These are phyloP conservation scores for Melanaphis sacchari DNA, from an alignment of 1,140 invertebrate genomes.

Conservation along the genomic window DNA sequence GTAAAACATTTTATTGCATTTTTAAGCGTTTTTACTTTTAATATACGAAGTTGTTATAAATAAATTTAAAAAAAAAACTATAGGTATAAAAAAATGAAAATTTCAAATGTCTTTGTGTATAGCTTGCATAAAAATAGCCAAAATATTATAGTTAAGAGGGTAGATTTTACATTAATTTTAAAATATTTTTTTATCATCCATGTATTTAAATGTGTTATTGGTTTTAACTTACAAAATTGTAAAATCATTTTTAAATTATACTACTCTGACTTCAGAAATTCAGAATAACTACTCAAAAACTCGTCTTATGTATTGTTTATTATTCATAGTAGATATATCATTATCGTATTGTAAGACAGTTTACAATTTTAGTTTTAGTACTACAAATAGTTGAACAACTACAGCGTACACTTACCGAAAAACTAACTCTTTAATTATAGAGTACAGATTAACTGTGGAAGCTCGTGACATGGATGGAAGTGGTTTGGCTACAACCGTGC, in stretches of 20 bases:
- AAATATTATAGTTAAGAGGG: neutral
- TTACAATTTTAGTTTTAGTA: neutral
- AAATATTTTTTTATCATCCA: neutral
- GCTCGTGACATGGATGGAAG: conserved; percentile 84
- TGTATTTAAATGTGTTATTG: neutral
- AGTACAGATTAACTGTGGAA: conserved; percentile 80
- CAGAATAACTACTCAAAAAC: neutral
- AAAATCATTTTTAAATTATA: neutral
- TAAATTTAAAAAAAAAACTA: too few relatives aligned
- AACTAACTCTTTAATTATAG: conserved; percentile 61
- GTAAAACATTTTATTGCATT: too few relatives aligned
- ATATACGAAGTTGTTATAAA: too few relatives aligned
- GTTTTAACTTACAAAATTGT: neutral
- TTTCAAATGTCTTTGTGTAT: too few relatives aligned
- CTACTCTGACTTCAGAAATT: neutral
- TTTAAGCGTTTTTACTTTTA: too few relatives aligned
- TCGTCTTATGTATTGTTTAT: too few relatives aligned
- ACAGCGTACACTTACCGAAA: neutral
- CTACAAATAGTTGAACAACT: neutral
- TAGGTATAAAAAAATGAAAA: too few relatives aligned
- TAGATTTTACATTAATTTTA: neutral
- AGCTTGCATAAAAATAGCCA: too few relatives aligned
- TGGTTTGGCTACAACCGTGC: conserved; percentile 76
- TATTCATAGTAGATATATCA: too few relatives aligned
- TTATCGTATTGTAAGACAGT: neutral